These are phyloP conservation scores for Neogobius melanostomus DNA, from an alignment of 2,113 vertebrate species.

Conservation along the genomic window DNA sequence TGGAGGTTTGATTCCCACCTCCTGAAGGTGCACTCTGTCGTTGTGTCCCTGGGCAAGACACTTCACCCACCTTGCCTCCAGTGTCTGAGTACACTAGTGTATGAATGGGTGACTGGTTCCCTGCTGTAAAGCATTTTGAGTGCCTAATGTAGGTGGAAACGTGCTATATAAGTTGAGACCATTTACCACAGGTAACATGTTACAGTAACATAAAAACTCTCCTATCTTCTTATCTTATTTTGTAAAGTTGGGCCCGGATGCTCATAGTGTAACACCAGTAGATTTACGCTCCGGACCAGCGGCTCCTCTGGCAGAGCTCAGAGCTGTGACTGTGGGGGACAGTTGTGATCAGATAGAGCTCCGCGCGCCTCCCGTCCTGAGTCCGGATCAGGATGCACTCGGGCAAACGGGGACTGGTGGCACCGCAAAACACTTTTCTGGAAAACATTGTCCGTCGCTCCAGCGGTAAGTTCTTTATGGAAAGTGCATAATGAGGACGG, in stretches of 20 bases:
- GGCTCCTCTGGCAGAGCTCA: neutral
- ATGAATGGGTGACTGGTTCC: no score
- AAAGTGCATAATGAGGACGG: neutral
- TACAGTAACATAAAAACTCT: no score
- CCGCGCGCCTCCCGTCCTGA: conserved; percentile 28
- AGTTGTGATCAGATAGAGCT: conserved; percentile 25
- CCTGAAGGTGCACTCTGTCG: no score
- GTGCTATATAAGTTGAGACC: no score
- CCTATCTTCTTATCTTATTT: conserved; percentile 28
- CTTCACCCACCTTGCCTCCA: no score
- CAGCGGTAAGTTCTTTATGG: conserved; percentile 85
- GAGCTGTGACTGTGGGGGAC: conserved; percentile 4
- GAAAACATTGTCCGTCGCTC: conserved; percentile 97
- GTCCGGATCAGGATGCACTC: conserved; percentile 89
- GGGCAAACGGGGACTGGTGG: conserved; percentile 98
- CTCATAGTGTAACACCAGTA: fast-evolving
- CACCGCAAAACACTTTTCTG: conserved; percentile 98
- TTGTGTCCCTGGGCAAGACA: no score
- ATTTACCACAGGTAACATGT: no score
- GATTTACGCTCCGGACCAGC: conserved; percentile 9
- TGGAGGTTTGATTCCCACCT: no score
- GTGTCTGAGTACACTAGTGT: no score
- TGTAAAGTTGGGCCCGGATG: conserved; percentile 8
- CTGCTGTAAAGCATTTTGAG: no score
- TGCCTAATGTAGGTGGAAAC: no score